phyloP scores from a whole-genome alignment of 2,888 invertebrate genomes.

The Acanthosoma haemorrhoidale region DNA sequence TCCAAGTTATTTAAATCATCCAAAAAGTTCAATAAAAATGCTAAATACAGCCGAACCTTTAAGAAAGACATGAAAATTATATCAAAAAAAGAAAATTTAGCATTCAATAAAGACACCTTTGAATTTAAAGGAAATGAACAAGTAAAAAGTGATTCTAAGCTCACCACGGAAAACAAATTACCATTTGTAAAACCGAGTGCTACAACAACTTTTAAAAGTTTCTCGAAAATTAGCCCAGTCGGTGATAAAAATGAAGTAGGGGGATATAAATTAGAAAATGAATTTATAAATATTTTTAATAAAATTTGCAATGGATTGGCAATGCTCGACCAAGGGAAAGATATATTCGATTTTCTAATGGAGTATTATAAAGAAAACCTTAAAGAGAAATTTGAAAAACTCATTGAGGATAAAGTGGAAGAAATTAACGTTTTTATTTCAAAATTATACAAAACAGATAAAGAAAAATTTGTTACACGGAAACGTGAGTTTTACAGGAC shows the following conservation, averaged over 20 bases:
- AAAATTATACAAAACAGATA: neutral
- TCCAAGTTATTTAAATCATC: neutral
- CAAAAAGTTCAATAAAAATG: neutral
- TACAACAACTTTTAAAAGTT: neutral
- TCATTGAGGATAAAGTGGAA: neutral
- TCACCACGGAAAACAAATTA: neutral
- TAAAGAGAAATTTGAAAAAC: neutral
- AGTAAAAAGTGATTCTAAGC: neutral
- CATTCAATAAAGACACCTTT: neutral
- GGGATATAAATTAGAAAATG: neutral
- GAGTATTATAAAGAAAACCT: neutral
- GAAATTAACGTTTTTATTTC: too few species aligned
- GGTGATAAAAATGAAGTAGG: neutral
- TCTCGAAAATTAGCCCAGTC: neutral
- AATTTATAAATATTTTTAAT: too few species aligned
- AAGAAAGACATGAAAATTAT: neutral
- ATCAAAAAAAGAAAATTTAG: constrained; percentile 1
- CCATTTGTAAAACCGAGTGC: neutral
- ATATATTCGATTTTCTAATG: neutral
- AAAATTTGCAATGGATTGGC: too few species aligned
- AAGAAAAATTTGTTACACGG: neutral
- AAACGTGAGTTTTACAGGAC: neutral
- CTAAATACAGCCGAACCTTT: neutral
- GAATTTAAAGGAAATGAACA: neutral
- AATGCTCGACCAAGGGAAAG: neutral